Percentiles rank a stretch among this genome's conserved stretches.
Evolutionary conservation across 2,888 invertebrate species (phyloP).

Genomic region (Eupithecia insigniata): DNA sequence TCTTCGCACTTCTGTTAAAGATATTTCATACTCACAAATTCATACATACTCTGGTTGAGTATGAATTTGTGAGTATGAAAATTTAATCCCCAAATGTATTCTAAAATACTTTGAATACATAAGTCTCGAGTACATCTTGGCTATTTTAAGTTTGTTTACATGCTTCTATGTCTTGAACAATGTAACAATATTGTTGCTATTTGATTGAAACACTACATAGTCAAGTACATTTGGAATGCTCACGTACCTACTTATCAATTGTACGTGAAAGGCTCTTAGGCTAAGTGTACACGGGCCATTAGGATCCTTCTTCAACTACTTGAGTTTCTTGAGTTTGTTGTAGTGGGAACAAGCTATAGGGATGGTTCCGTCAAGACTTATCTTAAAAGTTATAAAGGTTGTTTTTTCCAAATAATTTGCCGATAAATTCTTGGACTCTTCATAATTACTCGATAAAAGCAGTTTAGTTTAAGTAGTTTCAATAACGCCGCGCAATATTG

Average conservation of each 20-base stretch:
- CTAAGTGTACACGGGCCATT: slow-evolving; percentile 12
- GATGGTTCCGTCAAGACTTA: background rate
- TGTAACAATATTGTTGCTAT: slow-evolving; percentile 20
- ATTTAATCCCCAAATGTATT: background rate
- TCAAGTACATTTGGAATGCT: slow-evolving; percentile 9
- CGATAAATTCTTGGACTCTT: background rate
- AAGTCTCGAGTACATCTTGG: background rate
- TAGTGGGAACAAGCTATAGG: background rate
- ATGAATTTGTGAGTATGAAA: background rate
- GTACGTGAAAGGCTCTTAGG: slow-evolving; percentile 10
- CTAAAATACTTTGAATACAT: background rate
- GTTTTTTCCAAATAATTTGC: background rate
- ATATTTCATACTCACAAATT: too few species aligned
- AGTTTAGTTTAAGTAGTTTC: background rate
- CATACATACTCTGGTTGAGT: too few species aligned
- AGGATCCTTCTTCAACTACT: slow-evolving; percentile 13
- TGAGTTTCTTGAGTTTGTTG: background rate
- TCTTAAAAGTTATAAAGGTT: background rate
- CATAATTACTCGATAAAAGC: background rate
- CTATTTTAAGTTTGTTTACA: background rate
- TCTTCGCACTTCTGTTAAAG: background rate
- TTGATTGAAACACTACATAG: slow-evolving; percentile 22
- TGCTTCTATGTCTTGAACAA: background rate
- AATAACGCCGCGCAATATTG: background rate
- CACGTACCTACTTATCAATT: slow-evolving; percentile 16